Percentiles rank a stretch among this genome's conserved stretches.
Conservation (phyloP, 2,113 vertebrate species). For the Cricetomys ansorgei region DNA sequence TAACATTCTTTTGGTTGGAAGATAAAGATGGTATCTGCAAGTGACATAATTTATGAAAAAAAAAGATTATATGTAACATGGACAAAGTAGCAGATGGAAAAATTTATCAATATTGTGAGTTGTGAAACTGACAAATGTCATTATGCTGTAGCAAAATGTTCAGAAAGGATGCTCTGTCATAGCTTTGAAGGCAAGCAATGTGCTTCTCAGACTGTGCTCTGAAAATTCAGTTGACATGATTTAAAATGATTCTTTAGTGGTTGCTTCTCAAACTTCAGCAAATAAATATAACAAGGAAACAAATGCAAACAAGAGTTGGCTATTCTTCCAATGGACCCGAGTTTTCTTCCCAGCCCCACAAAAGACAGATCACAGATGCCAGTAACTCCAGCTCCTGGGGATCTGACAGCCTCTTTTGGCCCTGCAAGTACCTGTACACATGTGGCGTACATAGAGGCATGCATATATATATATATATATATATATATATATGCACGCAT, state of each 20-base stretch:
- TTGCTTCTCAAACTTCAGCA: neutral
- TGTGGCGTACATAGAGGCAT: neutral
- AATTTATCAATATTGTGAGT: constrained; percentile 26
- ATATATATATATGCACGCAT: too few species aligned
- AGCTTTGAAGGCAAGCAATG: neutral
- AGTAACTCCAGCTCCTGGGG: neutral
- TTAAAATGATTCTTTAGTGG: neutral
- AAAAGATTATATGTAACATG: neutral
- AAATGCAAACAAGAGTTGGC: neutral
- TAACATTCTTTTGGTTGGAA: neutral
- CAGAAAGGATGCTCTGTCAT: neutral
- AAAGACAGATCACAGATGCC: neutral
- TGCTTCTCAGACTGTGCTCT: neutral
- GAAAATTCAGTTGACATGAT: neutral
- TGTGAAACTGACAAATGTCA: constrained; percentile 15
- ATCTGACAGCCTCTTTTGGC: neutral
- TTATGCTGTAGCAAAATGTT: neutral
- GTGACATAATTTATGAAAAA: neutral
- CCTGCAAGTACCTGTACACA: neutral
- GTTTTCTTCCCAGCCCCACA: neutral
- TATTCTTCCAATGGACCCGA: too few species aligned
- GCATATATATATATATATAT: too few species aligned
- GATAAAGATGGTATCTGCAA: neutral
- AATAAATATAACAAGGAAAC: neutral
- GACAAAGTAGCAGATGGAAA: neutral